These are phyloP conservation scores for Agrilus biguttatus DNA, from an alignment of 2,888 invertebrate genomes.

Conservation along the genomic window DNA sequence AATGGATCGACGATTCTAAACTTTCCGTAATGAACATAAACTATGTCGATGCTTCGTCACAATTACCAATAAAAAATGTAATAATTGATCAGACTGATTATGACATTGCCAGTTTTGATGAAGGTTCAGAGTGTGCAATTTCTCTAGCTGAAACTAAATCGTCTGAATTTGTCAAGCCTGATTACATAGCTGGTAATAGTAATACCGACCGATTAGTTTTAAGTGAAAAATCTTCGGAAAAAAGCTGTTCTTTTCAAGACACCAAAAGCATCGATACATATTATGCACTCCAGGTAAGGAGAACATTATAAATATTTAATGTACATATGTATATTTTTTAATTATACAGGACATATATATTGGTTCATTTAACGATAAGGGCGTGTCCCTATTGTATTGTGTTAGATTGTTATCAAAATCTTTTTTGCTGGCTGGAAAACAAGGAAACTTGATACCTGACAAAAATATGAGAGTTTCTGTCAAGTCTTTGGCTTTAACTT, in stretches of 20 bases:
- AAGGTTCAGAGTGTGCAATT: neutral
- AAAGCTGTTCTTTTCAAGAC: slow-evolving; percentile 18
- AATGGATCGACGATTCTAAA: slow-evolving; percentile 30
- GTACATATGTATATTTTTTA: neutral
- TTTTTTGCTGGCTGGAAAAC: slow-evolving; percentile 55
- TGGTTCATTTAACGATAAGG: slow-evolving; percentile 49
- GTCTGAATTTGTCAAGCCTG: slow-evolving; percentile 12
- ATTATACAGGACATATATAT: slow-evolving; percentile 43
- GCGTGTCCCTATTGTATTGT: slow-evolving; percentile 55
- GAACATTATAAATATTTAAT: neutral
- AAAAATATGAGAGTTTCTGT: slow-evolving; percentile 73
- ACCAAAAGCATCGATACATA: slow-evolving; percentile 5
- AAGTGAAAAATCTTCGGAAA: slow-evolving; percentile 26
- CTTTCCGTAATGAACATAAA: slow-evolving; percentile 22
- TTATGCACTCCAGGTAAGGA: neutral
- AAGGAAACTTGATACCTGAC: slow-evolving; percentile 47
- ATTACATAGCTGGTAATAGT: slow-evolving; percentile 19
- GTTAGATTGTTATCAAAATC: slow-evolving; percentile 55
- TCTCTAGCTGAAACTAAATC: slow-evolving; percentile 1
- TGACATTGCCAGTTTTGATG: too few species aligned
- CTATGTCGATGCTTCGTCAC: slow-evolving; percentile 8
- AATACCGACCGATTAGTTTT: slow-evolving; percentile 18
- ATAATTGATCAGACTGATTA: too few species aligned
- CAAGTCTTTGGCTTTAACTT: slow-evolving; percentile 73
- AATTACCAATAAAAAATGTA: too few species aligned